phyloP scores from a whole-genome alignment of 2,113 vertebrate genomes.

The Donacobius atricapilla region DNA sequence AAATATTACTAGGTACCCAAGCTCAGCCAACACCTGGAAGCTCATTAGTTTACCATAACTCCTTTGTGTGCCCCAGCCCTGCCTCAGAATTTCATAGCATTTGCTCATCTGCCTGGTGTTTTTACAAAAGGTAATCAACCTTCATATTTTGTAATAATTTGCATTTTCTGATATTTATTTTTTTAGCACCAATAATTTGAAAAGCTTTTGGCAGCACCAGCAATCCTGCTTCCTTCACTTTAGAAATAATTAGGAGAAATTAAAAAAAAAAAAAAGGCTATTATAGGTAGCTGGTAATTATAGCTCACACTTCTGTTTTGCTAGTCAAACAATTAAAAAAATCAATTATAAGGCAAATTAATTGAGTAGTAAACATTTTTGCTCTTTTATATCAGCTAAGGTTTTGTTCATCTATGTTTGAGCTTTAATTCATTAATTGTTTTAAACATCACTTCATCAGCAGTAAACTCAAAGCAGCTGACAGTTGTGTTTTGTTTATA shows the following conservation, averaged over 20 bases:
- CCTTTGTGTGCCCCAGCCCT: slow-evolving; percentile 35
- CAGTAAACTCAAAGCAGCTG: slow-evolving; percentile 66
- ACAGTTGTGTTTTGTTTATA: slow-evolving; percentile 73
- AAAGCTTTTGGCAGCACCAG: background rate
- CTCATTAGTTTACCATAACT: slow-evolving; percentile 42
- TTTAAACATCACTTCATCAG: slow-evolving; percentile 73
- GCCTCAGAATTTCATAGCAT: slow-evolving; percentile 22
- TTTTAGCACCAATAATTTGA: slow-evolving; percentile 56
- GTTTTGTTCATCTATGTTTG: slow-evolving; percentile 61
- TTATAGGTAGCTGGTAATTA: slow-evolving; percentile 43
- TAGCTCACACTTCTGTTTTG: slow-evolving; percentile 61
- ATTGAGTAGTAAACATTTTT: slow-evolving; percentile 69
- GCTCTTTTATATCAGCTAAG: slow-evolving; percentile 68
- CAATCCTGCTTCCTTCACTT: slow-evolving; percentile 12
- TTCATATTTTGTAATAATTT: slow-evolving; percentile 30
- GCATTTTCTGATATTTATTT: slow-evolving; percentile 61
- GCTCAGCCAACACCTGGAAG: slow-evolving; percentile 29
- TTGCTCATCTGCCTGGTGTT: slow-evolving; percentile 24
- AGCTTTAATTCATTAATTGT: slow-evolving; percentile 72
- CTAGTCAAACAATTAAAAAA: slow-evolving; percentile 71
- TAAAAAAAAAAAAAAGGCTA: slow-evolving; percentile 2
- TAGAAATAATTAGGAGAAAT: slow-evolving; percentile 19
- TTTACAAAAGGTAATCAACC: slow-evolving; percentile 31
- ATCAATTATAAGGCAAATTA: slow-evolving; percentile 74
- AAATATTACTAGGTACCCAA: slow-evolving; percentile 22